Evolutionary conservation across 1,140 invertebrate genomes (phyloP).

Genomic region (Drosophila ogumai): DNA sequence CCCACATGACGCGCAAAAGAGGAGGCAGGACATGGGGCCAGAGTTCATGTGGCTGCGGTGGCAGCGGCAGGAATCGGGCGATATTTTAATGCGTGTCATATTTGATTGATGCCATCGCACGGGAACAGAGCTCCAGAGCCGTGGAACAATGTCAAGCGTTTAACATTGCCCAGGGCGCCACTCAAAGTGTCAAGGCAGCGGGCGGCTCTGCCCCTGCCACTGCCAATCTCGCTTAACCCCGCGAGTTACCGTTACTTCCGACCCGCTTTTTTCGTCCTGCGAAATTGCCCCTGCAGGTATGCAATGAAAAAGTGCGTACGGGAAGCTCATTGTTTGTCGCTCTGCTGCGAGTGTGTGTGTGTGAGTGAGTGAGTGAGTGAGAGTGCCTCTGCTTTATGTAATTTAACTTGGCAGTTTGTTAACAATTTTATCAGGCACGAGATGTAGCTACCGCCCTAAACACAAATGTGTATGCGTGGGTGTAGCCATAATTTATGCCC

Average conservation of each 20-base stretch:
- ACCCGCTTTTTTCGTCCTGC: constrained; percentile 23
- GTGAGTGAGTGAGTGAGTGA: constrained; percentile 5
- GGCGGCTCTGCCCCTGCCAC: background rate
- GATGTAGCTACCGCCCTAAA: constrained; percentile 35
- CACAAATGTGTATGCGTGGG: constrained; percentile 38
- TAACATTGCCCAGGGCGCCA: constrained; percentile 71
- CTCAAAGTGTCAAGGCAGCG: constrained; percentile 56
- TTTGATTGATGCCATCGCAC: constrained; percentile 75
- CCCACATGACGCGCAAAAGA: constrained; percentile 29
- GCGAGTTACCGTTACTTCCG: constrained; percentile 20
- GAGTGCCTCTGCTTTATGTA: constrained; percentile 60
- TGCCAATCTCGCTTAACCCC: background rate
- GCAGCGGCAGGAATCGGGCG: constrained; percentile 40
- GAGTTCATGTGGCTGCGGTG: constrained; percentile 15
- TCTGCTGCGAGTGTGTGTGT: background rate
- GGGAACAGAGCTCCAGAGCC: constrained; percentile 6
- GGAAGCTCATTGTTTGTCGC: constrained; percentile 29
- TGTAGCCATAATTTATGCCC: constrained; percentile 72
- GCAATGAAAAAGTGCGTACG: constrained; percentile 73
- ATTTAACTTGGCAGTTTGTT: constrained; percentile 73
- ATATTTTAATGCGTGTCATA: constrained; percentile 82
- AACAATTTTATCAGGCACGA: constrained; percentile 71
- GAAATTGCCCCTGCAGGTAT: constrained; percentile 75
- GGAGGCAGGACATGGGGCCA: constrained; percentile 8
- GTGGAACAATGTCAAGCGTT: constrained; percentile 79